These are phyloP conservation scores for Cathartes aura DNA, from an alignment of 2,113 vertebrate genomes.

Conservation along the genomic window DNA sequence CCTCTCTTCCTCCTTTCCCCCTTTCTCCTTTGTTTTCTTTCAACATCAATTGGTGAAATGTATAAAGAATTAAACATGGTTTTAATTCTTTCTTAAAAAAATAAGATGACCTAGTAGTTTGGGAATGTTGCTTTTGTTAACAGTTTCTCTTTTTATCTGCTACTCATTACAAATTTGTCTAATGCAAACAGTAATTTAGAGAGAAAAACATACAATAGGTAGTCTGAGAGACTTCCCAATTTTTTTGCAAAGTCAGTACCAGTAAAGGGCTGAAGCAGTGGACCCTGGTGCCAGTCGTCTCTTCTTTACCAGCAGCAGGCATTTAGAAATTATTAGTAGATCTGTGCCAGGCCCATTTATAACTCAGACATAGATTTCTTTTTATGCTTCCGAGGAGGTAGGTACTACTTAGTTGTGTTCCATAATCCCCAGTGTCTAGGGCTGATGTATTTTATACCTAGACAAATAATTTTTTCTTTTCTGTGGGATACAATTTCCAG, in stretches of 20 bases:
- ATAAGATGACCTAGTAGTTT: neutral
- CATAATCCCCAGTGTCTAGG: neutral
- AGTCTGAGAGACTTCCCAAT: neutral
- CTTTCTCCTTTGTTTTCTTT: neutral
- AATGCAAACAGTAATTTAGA: slow-evolving; percentile 12
- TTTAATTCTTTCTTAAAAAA: slow-evolving; percentile 5
- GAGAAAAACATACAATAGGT: slow-evolving; percentile 9
- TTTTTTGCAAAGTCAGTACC: neutral
- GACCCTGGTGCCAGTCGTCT: neutral
- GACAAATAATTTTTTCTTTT: neutral
- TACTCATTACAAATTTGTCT: slow-evolving; percentile 23
- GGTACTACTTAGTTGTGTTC: neutral
- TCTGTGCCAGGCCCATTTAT: neutral
- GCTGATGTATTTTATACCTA: neutral
- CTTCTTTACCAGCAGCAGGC: neutral
- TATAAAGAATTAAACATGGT: neutral
- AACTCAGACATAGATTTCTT: neutral
- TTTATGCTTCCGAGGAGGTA: slow-evolving; percentile 6
- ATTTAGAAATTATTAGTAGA: slow-evolving; percentile 13
- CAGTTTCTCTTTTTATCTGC: neutral
- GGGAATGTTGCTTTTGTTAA: neutral
- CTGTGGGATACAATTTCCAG: neutral
- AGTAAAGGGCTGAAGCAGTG: neutral
- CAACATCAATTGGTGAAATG: neutral
- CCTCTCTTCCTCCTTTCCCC: neutral